A percentile compares a stretch with the other conserved stretches of the same genome.
phyloP scores from a whole-genome alignment of 1,140 invertebrate genomes.

The Carposina sasakii region DNA sequence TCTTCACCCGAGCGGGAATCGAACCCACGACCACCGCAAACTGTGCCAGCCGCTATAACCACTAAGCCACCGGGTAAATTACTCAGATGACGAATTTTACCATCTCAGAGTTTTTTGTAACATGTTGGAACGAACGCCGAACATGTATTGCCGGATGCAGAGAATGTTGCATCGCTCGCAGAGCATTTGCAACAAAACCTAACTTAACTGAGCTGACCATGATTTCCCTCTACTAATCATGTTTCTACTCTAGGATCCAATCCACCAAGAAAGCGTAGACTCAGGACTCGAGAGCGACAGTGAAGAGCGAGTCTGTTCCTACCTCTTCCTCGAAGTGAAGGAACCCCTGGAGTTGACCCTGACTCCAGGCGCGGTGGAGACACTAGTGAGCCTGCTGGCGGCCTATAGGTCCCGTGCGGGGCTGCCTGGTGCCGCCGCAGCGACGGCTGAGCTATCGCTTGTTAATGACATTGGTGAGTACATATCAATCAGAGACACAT shows the following conservation, averaged over 20 bases:
- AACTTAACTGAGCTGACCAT: no score
- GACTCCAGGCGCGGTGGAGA: slow-evolving; percentile 76
- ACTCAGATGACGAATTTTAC: no score
- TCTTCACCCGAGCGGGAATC: no score
- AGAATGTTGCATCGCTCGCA: no score
- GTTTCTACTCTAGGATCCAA: slow-evolving; percentile 42
- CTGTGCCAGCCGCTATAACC: no score
- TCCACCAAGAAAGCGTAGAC: slow-evolving; percentile 53
- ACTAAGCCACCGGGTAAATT: no score
- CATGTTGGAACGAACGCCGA: no score
- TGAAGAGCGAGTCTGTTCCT: slow-evolving; percentile 74
- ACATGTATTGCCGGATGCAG: no score
- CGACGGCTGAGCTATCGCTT: slow-evolving; percentile 47
- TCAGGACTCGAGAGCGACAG: slow-evolving; percentile 68
- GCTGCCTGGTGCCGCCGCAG: slow-evolving; percentile 41
- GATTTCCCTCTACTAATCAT: background rate
- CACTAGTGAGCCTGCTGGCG: slow-evolving; percentile 72
- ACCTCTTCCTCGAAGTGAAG: slow-evolving; percentile 77
- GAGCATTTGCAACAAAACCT: no score
- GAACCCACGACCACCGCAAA: no score
- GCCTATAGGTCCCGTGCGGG: slow-evolving; percentile 73
- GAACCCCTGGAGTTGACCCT: slow-evolving; percentile 81
- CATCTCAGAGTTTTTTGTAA: no score
- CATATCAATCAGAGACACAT: no score
- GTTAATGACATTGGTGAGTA: slow-evolving; percentile 73